Evolutionary conservation across 1,140 invertebrate genomes (phyloP).

Genomic region (Caenorhabditis brenneri): DNA sequence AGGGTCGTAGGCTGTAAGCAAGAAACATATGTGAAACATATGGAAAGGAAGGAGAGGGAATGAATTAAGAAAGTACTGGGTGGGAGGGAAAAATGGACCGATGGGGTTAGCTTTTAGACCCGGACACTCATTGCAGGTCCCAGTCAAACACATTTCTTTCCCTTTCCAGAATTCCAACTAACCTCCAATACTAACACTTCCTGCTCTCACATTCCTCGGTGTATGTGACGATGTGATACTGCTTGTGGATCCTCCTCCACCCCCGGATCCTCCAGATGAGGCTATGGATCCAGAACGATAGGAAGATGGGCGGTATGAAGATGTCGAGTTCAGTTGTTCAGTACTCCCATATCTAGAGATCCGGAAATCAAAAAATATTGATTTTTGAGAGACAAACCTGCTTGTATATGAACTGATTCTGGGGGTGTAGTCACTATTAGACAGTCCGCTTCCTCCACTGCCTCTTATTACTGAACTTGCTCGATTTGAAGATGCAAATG

Average conservation of each 20-base stretch:
- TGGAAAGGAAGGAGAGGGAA: background rate
- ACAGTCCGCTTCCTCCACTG: background rate
- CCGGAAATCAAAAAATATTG: background rate
- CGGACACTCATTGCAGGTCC: too few relatives aligned
- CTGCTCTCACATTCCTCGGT: background rate
- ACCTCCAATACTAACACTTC: constrained; percentile 38
- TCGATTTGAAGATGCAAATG: constrained; percentile 12
- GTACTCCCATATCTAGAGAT: constrained; percentile 32
- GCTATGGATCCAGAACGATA: constrained; percentile 12
- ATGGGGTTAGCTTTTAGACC: too few relatives aligned
- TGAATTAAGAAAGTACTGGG: background rate
- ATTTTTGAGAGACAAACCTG: too few relatives aligned
- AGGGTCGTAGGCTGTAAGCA: constrained; percentile 33
- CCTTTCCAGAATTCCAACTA: background rate
- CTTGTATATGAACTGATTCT: constrained; percentile 1
- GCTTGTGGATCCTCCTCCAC: background rate
- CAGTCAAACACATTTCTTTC: too few relatives aligned
- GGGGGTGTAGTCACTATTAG: background rate
- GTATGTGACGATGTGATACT: background rate
- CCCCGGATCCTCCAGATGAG: too few relatives aligned
- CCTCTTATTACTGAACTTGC: background rate
- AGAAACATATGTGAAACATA: constrained; percentile 29
- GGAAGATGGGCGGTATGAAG: background rate
- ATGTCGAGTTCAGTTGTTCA: constrained; percentile 11
- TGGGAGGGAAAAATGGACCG: background rate